Percentiles rank a stretch among this genome's conserved stretches.
Conservation (phyloP, 1,140 invertebrate species). For the Hypothenemus hampei region DNA sequence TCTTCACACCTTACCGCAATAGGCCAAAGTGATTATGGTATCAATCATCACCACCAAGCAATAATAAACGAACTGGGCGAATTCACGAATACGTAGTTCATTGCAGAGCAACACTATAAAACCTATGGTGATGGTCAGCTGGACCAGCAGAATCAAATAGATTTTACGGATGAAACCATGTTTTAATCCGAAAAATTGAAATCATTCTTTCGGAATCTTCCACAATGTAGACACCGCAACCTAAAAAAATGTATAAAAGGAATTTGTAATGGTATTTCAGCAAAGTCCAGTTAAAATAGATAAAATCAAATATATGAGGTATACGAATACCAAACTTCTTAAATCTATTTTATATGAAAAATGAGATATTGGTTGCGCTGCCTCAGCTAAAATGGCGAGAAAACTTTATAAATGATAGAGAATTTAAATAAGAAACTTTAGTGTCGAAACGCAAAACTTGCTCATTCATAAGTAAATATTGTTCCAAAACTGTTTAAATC, state of each 20-base stretch:
- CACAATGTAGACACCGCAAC: conserved; percentile 36
- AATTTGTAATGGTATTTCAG: not conserved
- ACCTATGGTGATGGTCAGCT: conserved; percentile 72
- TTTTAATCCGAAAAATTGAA: conserved; percentile 71
- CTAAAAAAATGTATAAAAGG: conserved; percentile 5
- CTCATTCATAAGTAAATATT: no score
- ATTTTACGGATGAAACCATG: conserved; percentile 73
- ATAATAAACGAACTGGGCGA: conserved; percentile 55
- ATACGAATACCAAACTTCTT: no score
- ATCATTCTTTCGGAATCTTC: conserved; percentile 60
- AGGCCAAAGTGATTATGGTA: conserved; percentile 77
- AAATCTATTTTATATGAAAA: no score
- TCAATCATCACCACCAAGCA: conserved; percentile 64
- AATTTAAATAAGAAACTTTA: no score
- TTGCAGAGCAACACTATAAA: conserved; percentile 75
- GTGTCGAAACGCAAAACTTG: no score
- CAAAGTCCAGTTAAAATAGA: not conserved
- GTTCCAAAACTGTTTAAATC: no score
- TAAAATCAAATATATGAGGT: conserved; percentile 13
- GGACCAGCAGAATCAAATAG: conserved; percentile 76
- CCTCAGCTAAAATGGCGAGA: no score
- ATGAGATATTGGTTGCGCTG: no score
- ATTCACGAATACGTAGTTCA: conserved; percentile 53
- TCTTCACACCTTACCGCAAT: conserved; percentile 77
- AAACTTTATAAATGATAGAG: no score